Evolutionary conservation across 2,888 invertebrate genomes (phyloP).

Genomic region (Tinea trinotella): DNA sequence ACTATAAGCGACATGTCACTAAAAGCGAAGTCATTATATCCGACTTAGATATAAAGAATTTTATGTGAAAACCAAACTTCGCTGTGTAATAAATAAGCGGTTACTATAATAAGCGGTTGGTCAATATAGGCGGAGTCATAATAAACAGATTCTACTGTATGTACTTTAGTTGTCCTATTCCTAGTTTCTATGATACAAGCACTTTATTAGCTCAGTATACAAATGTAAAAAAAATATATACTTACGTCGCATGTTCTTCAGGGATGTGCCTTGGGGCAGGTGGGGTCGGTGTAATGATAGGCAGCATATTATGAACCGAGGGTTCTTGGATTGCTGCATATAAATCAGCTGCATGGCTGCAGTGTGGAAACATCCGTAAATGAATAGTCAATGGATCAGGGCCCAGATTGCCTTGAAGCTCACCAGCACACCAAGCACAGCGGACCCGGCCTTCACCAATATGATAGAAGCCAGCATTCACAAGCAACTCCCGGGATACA

Average conservation of each 20-base stretch:
- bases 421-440: conserved; percentile 86
- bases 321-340: background rate
- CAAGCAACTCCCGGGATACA: conserved; percentile 80
- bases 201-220: too few species aligned
- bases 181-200: too few species aligned
- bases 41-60: too few species aligned
- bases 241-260: background rate
- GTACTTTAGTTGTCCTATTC: too few species aligned
- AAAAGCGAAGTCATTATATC: too few species aligned
- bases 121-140: too few species aligned
- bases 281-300: too few species aligned
- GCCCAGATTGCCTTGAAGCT: conserved; percentile 55
- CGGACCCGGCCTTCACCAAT: conserved; percentile 77
- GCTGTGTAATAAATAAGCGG: too few species aligned
- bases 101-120: too few species aligned
- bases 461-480: conserved; percentile 89
- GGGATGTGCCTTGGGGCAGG: background rate
- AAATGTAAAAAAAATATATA: background rate
- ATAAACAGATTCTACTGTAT: too few species aligned
- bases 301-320: background rate
- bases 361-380: background rate
- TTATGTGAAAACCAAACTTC: too few species aligned
- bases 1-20: too few species aligned
- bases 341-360: background rate
- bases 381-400: background rate